These are phyloP conservation scores for Helobdella robusta DNA, from an alignment of 2,888 invertebrate species.

Conservation along the genomic window DNA sequence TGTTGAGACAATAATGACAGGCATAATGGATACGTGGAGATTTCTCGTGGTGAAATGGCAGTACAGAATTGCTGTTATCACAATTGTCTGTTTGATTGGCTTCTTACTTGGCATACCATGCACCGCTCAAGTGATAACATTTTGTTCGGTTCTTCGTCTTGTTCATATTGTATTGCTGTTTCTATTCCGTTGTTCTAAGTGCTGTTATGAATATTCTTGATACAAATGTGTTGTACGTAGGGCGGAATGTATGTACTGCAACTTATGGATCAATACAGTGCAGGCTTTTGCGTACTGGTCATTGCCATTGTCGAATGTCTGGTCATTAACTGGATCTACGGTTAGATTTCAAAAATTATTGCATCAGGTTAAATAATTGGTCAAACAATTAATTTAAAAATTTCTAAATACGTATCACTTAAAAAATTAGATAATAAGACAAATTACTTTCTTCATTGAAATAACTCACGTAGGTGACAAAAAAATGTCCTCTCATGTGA, in stretches of 20 bases:
- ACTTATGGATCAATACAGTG: constrained; percentile 36
- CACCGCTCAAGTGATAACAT: constrained; percentile 35
- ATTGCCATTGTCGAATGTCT: constrained; percentile 36
- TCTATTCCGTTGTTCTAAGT: too few species aligned
- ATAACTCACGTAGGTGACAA: constrained; percentile 29
- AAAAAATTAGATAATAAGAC: neutral
- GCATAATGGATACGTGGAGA: constrained; percentile 32
- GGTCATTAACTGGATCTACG: constrained; percentile 36
- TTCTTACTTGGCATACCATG: constrained; percentile 32
- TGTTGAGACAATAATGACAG: constrained; percentile 36
- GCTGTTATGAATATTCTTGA: too few species aligned
- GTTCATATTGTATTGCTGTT: too few species aligned
- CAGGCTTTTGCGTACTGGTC: constrained; percentile 35
- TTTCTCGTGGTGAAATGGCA: constrained; percentile 27
- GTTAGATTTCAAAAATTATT: constrained; percentile 27
- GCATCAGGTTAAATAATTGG: neutral
- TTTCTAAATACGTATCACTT: neutral
- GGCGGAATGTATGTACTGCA: constrained; percentile 37
- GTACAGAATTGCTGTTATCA: constrained; percentile 28
- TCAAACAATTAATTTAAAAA: neutral
- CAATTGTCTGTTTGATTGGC: constrained; percentile 28
- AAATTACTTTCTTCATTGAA: neutral
- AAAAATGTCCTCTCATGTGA: constrained; percentile 32
- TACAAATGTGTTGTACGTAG: too few species aligned
- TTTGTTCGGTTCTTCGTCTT: too few species aligned